phyloP scores from a whole-genome alignment of 2,888 invertebrate genomes.

The Endomychus coccineus region DNA sequence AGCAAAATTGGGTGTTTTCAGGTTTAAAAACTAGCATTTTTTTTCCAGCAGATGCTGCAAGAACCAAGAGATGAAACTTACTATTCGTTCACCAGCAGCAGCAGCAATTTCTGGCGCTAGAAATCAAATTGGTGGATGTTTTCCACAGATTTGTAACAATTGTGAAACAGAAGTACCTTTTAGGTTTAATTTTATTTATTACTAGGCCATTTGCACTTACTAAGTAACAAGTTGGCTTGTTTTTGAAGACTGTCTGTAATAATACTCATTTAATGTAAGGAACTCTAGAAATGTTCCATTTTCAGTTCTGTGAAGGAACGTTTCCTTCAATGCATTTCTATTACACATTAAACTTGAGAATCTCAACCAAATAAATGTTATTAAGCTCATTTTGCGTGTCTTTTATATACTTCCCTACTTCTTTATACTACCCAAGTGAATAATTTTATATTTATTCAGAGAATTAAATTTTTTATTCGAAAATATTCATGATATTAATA shows the following conservation, averaged over 20 bases:
- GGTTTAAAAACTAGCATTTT: not conserved
- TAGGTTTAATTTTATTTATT: slow-evolving; percentile 5
- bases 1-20: too few relatives aligned
- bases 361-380: slow-evolving; percentile 10
- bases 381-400: too few relatives aligned
- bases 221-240: slow-evolving; percentile 19
- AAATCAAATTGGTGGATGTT: slow-evolving; percentile 11
- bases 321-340: slow-evolving; percentile 11
- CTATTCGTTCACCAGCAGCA: slow-evolving; percentile 41
- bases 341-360: slow-evolving; percentile 9
- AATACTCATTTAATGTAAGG: slow-evolving; percentile 32
- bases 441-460: too few relatives aligned
- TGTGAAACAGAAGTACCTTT: not conserved
- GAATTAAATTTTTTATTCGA: too few relatives aligned
- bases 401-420: too few relatives aligned
- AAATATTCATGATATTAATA: too few relatives aligned
- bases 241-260: slow-evolving; percentile 33
- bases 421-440: too few relatives aligned
- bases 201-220: slow-evolving; percentile 31
- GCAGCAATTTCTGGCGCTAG: slow-evolving; percentile 25
- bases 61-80: slow-evolving; percentile 29
- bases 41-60: slow-evolving; percentile 7
- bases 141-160: slow-evolving; percentile 10
- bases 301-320: too few relatives aligned
- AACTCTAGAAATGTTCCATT: too few relatives aligned